Base-by-base conservation (phyloP, 64 coral and sea anemone genomes). In the Montipora cactus region DNA sequence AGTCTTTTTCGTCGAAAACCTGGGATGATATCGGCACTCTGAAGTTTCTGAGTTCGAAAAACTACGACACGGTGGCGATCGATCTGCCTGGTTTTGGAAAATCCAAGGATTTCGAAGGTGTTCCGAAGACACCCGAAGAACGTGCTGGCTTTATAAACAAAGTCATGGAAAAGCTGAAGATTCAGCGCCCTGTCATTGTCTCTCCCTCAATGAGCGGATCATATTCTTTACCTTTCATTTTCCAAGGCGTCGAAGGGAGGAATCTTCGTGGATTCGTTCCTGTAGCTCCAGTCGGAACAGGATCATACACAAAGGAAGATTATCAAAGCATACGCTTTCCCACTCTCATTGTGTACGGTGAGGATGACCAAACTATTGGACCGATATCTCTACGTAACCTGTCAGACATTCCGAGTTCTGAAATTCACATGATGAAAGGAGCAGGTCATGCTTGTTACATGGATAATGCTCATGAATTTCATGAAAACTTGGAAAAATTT, bases 391-490 rank as follows among this genome's bases (percentile, higher is more conserved):
- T 88, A 67, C 75, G 81, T 72, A 93, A 80, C 14, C 59, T 94
- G 11, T 77, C 86, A 64, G 78, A 95, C 0, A 96, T 98, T 15
- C 94, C 94, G n/a, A 88, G 85, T n/a, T 75, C 75, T 53, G 52
- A 18, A 10, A 84, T 93, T 72, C 93, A 93, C 46, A 69, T 83
- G 67, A 98, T 98, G 25, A 88, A 94, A 69, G 87, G 44, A 44
- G 97, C 97, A 66, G 88, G 91, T 5, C 97, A 94, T 83, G 94
- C 94, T n/a, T 98, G 97, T 37, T 98, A 98, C 44, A 49, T 98
- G 23, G 81, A 95, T 44, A 76, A 98, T 13, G 61, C 91, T 20
- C 77, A 72, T 9, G 83, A 94, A 59, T 98, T 98, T 68, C 97
- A 98, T 73, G 75, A 46, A 7, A 90, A 81, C 19, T 81, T 98